phyloP scores from a whole-genome alignment of 1,140 invertebrate genomes.

The Ips typographus region DNA sequence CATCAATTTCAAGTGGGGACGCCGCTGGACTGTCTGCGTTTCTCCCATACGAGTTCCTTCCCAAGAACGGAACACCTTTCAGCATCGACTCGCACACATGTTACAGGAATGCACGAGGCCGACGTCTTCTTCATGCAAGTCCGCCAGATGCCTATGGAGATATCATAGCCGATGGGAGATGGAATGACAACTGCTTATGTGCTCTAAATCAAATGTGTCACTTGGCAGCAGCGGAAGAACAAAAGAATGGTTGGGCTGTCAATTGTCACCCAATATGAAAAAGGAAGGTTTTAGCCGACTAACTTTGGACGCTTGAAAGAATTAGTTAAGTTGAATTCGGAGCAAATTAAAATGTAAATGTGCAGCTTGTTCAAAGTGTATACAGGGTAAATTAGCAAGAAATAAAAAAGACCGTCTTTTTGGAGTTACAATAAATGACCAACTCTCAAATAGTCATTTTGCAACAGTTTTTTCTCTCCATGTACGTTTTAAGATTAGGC shows the following conservation, averaged over 20 bases:
- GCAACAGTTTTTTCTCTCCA: too few species aligned
- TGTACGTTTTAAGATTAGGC: too few species aligned
- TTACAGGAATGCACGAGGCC: constrained; percentile 40
- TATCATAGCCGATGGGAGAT: constrained; percentile 37
- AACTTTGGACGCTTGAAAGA: too few species aligned
- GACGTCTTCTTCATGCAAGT: constrained; percentile 39
- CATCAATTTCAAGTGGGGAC: not conserved
- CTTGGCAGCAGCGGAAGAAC: not conserved
- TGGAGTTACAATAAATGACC: too few species aligned
- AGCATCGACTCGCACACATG: constrained; percentile 38
- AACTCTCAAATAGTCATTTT: too few species aligned
- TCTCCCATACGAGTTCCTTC: constrained; percentile 11
- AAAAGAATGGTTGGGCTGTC: not conserved
- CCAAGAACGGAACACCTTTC: constrained; percentile 23
- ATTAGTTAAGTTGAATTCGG: too few species aligned
- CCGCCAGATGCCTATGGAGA: constrained; percentile 44
- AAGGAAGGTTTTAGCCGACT: too few species aligned
- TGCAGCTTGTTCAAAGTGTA: too few species aligned
- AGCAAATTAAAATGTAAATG: too few species aligned
- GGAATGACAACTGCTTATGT: constrained; percentile 41
- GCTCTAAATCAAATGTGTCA: constrained; percentile 41
- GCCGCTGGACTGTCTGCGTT: constrained; percentile 7
- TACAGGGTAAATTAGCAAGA: too few species aligned
- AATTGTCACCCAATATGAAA: constrained; percentile 8
- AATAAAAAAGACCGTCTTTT: too few species aligned